A percentile compares a stretch with the other conserved stretches of the same genome.
These are phyloP conservation scores for Latrodectus elegans DNA, from an alignment of 2,888 invertebrate genomes.

Conservation along the genomic window DNA sequence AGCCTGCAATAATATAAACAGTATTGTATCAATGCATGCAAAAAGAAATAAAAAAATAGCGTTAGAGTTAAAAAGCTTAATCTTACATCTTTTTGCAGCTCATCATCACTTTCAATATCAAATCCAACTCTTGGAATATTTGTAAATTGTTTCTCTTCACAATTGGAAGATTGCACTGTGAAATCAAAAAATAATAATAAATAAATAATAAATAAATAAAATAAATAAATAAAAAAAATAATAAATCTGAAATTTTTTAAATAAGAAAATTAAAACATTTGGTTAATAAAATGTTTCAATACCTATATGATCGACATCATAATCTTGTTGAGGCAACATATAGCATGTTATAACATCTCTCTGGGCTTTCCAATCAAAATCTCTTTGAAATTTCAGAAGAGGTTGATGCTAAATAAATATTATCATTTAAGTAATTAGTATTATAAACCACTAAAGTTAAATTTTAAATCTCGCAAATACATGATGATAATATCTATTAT, in stretches of 20 bases:
- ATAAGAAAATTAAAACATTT: neutral
- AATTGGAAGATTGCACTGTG: constrained; percentile 24
- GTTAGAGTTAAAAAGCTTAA: neutral
- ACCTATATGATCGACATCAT: constrained; percentile 67
- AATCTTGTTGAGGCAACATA: constrained; percentile 89
- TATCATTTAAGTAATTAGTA: neutral
- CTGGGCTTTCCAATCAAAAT: constrained; percentile 92
- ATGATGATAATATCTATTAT: no score
- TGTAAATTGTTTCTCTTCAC: constrained; percentile 27
- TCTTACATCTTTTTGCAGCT: constrained; percentile 76
- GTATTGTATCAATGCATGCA: constrained; percentile 71
- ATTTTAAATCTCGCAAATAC: no score
- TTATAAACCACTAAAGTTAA: no score
- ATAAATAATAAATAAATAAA: no score
- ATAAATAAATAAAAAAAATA: neutral
- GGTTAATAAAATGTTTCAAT: neutral
- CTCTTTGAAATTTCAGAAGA: constrained; percentile 96
- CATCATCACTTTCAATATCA: constrained; percentile 82
- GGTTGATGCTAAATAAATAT: constrained; percentile 84
- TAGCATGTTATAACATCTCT: constrained; percentile 98
- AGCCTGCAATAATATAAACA: constrained; percentile 78
- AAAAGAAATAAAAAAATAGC: constrained; percentile 2
- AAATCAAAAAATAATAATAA: neutral
- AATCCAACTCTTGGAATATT: constrained; percentile 83
- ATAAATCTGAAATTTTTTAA: constrained; percentile 4